Evolutionary conservation across 1,140 invertebrate species (phyloP).

Genomic region (Agrypnia vestita): DNA sequence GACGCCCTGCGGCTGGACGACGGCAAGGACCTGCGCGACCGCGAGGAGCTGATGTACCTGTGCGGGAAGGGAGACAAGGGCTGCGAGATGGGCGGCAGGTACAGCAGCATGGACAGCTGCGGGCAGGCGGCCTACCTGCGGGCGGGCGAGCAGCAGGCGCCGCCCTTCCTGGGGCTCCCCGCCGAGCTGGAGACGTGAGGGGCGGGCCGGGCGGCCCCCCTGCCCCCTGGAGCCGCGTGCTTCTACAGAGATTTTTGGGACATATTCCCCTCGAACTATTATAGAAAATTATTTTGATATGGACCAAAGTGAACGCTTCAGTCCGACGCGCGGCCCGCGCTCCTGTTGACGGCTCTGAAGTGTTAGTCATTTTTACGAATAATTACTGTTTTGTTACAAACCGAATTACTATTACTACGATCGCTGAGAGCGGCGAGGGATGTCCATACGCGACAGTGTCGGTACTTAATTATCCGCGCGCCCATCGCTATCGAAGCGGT

Average conservation of each 20-base stretch:
- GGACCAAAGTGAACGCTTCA: slow-evolving; percentile 36
- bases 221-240: slow-evolving; percentile 1
- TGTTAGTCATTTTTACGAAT: slow-evolving; percentile 40
- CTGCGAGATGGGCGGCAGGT: slow-evolving; percentile 64
- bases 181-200: slow-evolving; percentile 80
- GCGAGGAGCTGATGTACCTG: slow-evolving; percentile 67
- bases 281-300: slow-evolving; percentile 42
- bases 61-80: slow-evolving; percentile 67
- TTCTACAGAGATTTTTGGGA: slow-evolving; percentile 40
- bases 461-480: slow-evolving; percentile 15
- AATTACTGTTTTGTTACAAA: slow-evolving; percentile 29
- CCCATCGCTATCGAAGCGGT: slow-evolving; percentile 4
- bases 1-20: slow-evolving; percentile 68
- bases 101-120: slow-evolving; percentile 71
- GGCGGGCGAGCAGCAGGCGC: slow-evolving; percentile 77
- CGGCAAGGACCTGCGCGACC: slow-evolving; percentile 58
- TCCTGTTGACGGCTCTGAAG: not conserved
- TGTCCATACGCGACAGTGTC: not conserved
- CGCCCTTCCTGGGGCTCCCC: slow-evolving; percentile 80
- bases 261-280: slow-evolving; percentile 31
- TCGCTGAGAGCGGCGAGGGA: not conserved
- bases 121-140: slow-evolving; percentile 82
- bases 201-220: slow-evolving; percentile 4
- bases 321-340: not conserved
- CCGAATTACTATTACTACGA: slow-evolving; percentile 8